Conservation (phyloP, 2,113 vertebrate genomes). For the Albula glossodonta region DNA sequence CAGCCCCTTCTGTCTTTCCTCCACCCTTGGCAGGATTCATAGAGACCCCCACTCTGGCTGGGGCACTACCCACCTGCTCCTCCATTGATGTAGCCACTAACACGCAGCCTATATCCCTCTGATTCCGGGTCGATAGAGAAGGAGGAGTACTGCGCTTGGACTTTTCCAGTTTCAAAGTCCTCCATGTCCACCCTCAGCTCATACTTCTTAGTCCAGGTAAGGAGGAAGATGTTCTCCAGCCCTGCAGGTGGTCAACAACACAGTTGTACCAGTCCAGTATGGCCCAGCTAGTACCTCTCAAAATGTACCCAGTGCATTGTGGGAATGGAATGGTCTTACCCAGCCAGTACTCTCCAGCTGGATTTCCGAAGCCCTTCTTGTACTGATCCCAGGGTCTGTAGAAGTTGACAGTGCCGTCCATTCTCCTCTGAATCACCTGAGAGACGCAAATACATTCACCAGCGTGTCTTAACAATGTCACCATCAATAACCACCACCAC, state of each 20-base stretch:
- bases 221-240: constrained; percentile 69
- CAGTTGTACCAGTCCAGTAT: not conserved
- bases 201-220: constrained; percentile 67
- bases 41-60: not conserved
- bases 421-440: constrained; percentile 44
- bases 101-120: constrained; percentile 68
- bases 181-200: constrained; percentile 71
- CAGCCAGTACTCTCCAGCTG: constrained; percentile 73
- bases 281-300: not conserved
- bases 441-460: not conserved
- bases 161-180: constrained; percentile 65
- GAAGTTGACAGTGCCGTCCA: constrained; percentile 73
- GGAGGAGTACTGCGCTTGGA: constrained; percentile 57
- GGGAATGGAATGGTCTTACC: constrained; percentile 50
- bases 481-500: not conserved
- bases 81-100: constrained; percentile 66
- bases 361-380: constrained; percentile 68
- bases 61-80: constrained; percentile 62
- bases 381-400: constrained; percentile 76
- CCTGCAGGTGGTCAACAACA: constrained; percentile 47
- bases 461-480: not conserved
- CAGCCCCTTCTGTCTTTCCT: too few species aligned
- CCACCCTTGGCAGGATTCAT: too few species aligned
- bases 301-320: not conserved
- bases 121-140: constrained; percentile 71